Evolutionary conservation across 2,113 vertebrate species (phyloP), one percentile per base, ranked within the genome.

Genomic region (Odontophorus gujanensis): DNA sequence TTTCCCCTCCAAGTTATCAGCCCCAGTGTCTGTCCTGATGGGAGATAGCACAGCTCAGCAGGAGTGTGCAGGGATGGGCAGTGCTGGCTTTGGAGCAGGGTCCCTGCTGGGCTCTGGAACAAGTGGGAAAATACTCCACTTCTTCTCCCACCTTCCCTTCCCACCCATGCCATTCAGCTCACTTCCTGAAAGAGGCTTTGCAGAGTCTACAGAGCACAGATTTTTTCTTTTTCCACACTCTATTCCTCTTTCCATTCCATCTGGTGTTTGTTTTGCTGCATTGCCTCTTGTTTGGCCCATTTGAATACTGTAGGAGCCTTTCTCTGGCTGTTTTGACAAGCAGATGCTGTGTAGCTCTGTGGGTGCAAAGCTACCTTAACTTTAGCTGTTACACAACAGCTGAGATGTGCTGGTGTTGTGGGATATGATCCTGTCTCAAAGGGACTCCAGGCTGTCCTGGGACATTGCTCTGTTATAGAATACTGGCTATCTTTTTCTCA

Each of bases 11-110:
- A 81, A 34, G 24, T 62, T 51, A 11, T 11, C 19, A 86, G 58
- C 18, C 62, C 87, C 55, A 13, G 2, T 48, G 43, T 6, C 36
- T 0, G 1, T 47, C 84, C 91, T 2, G 8, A 53, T 8, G 40
- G 48, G 66, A 45, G 50, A 6, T 7, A 8, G 62, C 61, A 7
- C 66, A 81, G 74, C 81, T 71, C 93, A n/a, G 81, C 47, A 76
- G 78, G 66, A 36, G 2, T 50, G 45, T 50, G 62, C 47, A 61
- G 81, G 53, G 53, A 34, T 62, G 58, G 75, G 40, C 58, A 92
- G 78, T 9, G 74, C 58, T 69, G 84, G 32, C 58, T 92, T 85
- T 87, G 90, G 74, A 89, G 57, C 67, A 28, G 58, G 6, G 71
- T 65, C 26, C 30, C 87, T 61, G 62, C 48, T 61, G 78, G 58